phyloP scores from a whole-genome alignment of 2,113 vertebrate species.

The Telmatochromis sp. region DNA sequence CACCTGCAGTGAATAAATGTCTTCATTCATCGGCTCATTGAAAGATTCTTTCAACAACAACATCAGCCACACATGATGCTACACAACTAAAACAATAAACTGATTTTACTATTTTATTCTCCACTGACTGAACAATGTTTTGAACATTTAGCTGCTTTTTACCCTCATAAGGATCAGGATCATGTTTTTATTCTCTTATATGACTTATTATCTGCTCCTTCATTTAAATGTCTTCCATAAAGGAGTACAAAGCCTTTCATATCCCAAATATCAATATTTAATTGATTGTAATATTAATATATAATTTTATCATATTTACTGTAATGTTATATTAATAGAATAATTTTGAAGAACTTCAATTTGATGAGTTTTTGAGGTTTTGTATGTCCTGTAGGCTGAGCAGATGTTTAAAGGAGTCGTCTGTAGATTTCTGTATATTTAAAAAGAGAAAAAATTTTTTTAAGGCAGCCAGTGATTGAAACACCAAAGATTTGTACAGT shows the following conservation, averaged over 20 bases:
- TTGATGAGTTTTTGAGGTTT: not conserved
- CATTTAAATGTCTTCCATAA: not conserved
- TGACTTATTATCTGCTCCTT: not conserved
- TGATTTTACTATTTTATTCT: not conserved
- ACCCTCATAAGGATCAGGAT: not conserved
- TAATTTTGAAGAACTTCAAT: not conserved
- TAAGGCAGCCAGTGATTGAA: not conserved
- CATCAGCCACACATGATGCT: not conserved
- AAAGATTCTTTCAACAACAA: not conserved
- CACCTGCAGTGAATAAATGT: not conserved
- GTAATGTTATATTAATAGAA: not conserved
- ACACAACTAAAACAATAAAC: not conserved
- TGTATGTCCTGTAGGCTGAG: not conserved
- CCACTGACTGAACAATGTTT: not conserved
- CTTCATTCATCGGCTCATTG: not conserved
- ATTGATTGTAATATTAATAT: not conserved
- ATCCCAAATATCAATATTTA: not conserved
- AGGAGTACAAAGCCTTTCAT: not conserved
- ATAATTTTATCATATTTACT: rapidly evolving
- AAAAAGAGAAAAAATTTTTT: not conserved
- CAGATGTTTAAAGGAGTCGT: not conserved
- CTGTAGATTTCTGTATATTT: not conserved
- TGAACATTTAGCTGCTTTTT: not conserved
- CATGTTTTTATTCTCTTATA: rapidly evolving
- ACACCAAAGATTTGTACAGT: not conserved